Percentiles rank a stretch among this genome's conserved stretches.
phyloP scores from a whole-genome alignment of 37 sponge, comb jelly and placozoan genomes.

The Spongia lamella region DNA sequence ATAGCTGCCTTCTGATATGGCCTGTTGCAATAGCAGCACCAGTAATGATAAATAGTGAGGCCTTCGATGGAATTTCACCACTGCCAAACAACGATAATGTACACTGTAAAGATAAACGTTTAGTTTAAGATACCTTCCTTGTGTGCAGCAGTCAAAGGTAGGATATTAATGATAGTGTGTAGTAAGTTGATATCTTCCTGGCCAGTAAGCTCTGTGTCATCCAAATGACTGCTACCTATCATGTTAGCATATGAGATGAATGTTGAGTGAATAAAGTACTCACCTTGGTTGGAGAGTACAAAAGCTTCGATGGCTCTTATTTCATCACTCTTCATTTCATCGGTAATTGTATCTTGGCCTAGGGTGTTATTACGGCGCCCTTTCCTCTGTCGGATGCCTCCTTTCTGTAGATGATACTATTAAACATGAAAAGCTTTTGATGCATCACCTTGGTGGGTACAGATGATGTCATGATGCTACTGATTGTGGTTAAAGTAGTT shows the following conservation, averaged over 20 bases:
- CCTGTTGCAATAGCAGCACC: constrained; percentile 65
- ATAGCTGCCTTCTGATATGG: constrained; percentile 52
- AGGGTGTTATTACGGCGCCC: no score
- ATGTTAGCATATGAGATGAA: no score
- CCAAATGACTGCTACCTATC: not conserved
- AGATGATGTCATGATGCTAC: no score
- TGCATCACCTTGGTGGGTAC: no score
- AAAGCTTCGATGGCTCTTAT: constrained; percentile 35
- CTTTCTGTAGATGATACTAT: no score
- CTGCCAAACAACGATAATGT: constrained; percentile 28
- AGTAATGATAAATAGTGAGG: constrained; percentile 86
- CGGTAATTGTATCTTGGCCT: not conserved
- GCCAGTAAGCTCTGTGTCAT: constrained; percentile 71
- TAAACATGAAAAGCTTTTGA: no score
- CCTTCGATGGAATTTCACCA: constrained; percentile 80
- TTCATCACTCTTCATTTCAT: constrained; percentile 23
- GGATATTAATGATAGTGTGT: constrained; percentile 59
- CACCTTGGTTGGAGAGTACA: not conserved
- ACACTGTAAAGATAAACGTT: not conserved
- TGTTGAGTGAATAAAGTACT: no score
- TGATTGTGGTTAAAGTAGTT: no score
- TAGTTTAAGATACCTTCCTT: constrained; percentile 59
- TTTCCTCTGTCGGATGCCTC: no score
- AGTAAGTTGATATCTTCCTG: constrained; percentile 82
- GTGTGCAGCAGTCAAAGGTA: constrained; percentile 51